Conservation (phyloP, 2,113 vertebrate species). For the Genyomyrus donnyi region DNA sequence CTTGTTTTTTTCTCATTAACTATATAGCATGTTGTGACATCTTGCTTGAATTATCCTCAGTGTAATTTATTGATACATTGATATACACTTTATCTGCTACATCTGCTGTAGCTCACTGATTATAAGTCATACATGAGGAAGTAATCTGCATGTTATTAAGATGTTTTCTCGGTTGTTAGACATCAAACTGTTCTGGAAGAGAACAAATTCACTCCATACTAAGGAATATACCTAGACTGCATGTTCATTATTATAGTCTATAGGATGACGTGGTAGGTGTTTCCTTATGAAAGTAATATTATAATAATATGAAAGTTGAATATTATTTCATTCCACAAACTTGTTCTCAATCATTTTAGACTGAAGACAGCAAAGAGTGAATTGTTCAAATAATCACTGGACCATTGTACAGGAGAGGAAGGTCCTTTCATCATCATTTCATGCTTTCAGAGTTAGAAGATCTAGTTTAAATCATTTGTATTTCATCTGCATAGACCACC, state of each 20-base stretch:
- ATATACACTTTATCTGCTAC: neutral
- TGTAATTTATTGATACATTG: neutral
- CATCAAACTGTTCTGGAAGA: neutral
- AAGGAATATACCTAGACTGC: neutral
- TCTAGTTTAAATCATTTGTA: neutral
- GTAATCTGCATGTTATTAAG: neutral
- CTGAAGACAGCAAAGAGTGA: neutral
- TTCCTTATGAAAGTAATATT: neutral
- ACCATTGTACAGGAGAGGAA: neutral
- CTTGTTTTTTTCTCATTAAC: neutral
- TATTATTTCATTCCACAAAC: neutral
- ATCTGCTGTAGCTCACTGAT: neutral
- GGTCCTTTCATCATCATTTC: neutral
- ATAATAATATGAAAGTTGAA: neutral
- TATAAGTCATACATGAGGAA: neutral
- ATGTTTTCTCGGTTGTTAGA: neutral
- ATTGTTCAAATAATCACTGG: neutral
- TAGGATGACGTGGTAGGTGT: neutral
- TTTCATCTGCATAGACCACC: neutral
- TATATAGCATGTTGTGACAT: neutral
- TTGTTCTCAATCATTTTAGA: neutral
- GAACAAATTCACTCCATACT: neutral
- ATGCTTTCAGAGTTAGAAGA: neutral
- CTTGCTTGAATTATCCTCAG: neutral
- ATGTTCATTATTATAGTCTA: neutral